A percentile compares a stretch with the other conserved stretches of the same genome.
Evolutionary conservation across 1,140 invertebrate genomes (phyloP).

Genomic region (Trypoxylus dichotomus): DNA sequence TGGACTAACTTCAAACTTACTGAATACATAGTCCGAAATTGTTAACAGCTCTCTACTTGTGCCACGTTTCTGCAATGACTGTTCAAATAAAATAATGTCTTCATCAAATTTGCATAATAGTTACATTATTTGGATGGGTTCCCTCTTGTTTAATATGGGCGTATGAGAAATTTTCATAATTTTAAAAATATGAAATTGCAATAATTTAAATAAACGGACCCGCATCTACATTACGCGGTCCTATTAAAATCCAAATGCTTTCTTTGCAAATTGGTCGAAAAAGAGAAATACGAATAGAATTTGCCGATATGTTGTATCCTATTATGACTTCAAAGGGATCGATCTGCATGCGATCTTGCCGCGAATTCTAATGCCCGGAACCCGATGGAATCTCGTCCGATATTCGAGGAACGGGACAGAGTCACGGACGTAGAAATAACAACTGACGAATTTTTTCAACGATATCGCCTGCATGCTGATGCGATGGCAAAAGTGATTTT

Average conservation of each 20-base stretch:
- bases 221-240: no score
- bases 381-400: constrained; percentile 16
- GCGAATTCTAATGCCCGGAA: neutral
- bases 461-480: constrained; percentile 21
- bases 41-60: no score
- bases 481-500: constrained; percentile 14
- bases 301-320: neutral
- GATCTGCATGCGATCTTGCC: neutral
- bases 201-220: no score
- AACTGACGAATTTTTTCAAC: constrained; percentile 19
- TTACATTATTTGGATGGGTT: no score
- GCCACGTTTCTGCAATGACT: no score
- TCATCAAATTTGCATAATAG: no score
- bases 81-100: no score
- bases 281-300: neutral
- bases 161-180: no score
- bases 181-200: no score
- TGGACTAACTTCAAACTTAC: no score
- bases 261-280: neutral
- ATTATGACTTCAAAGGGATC: constrained; percentile 11
- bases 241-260: neutral
- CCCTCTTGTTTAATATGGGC: no score
- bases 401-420: neutral
- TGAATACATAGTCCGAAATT: no score
- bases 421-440: constrained; percentile 18